Conservation (phyloP, 2,113 vertebrate genomes). For the Austrofundulus limnaeus region DNA sequence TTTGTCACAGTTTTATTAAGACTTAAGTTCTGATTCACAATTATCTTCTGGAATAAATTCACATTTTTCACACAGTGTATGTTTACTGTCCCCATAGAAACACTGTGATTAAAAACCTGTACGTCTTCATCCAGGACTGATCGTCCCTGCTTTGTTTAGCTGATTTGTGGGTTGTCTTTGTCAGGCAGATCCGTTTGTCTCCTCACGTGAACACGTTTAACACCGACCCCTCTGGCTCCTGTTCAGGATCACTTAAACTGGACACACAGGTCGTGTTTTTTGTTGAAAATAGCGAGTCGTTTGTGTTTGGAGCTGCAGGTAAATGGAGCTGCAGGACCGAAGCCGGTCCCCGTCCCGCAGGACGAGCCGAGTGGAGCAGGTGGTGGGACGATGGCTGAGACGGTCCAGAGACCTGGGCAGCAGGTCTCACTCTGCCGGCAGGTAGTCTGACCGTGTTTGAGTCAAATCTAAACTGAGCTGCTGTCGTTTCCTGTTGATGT, state of each 20-base stretch:
- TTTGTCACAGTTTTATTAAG: no score
- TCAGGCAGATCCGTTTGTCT: not conserved
- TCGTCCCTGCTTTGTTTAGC: not conserved
- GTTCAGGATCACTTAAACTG: not conserved
- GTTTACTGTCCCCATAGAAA: not conserved
- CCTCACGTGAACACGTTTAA: not conserved
- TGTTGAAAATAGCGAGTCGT: not conserved
- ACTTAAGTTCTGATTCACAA: no score
- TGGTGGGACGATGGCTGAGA: slow-evolving; percentile 94
- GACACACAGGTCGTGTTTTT: no score
- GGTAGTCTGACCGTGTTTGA: no score
- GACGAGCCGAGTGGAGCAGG: slow-evolving; percentile 91
- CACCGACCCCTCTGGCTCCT: no score
- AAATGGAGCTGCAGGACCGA: slow-evolving; percentile 93
- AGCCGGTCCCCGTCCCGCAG: slow-evolving; percentile 86
- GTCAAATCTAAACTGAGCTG: no score
- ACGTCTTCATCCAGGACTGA: not conserved
- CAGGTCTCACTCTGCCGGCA: slow-evolving; percentile 80
- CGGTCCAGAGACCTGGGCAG: slow-evolving; percentile 85
- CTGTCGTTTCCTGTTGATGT: not conserved
- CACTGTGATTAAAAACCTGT: not conserved
- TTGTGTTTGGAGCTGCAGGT: slow-evolving; percentile 73
- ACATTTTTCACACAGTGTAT: not conserved
- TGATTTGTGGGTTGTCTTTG: not conserved
- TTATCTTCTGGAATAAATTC: no score